Evolutionary conservation across 1,140 invertebrate species (phyloP), one percentile per base, ranked within the genome.

Genomic region (Paraescarpia echinospica): DNA sequence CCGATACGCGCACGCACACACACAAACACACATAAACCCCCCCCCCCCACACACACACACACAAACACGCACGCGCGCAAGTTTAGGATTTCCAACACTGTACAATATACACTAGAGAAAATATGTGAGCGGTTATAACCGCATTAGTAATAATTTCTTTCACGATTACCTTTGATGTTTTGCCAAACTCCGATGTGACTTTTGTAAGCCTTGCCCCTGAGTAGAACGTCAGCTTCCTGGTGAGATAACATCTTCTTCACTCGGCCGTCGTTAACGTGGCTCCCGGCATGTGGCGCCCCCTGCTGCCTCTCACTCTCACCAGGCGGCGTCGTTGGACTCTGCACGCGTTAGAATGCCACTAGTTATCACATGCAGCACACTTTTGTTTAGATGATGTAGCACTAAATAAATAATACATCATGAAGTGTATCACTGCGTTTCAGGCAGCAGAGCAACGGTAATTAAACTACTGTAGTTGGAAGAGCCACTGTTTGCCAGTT

Each of bases 171-270:
- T 41, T 90, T 90, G 90, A 41, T 41, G 90, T 34, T 90, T 34
- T 90, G 14, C 90, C 90, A 90, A 34, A 90, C 34, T 35, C 90
- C 35, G 0, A 35, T 34, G 93, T 92, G 92, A 93, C 35, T 89
- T 92, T 93, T 22, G 92, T 90, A 59, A 35, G 41, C n/a, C 77
- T 93, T 48, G 33, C 41, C 31, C 27, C 27, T 77, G 12, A 77
- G 59, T 77, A 77, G 91, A 91, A 31, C n/a, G 14, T 77, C 59
- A 27, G 59, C 34, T 48, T 48, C 48, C 34, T 77, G 88, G 4
- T 41, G 33, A 9, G 92, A 34, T 22, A 34, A 34, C 59, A 18
- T 34, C 9, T 92, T 33, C 41, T 91, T 33, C 91, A 48, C 48
- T 8, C 12, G n/a, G 12, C 91, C 12, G 18, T 33, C 35, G 12